These are phyloP conservation scores for Antheraea mylitta DNA, from an alignment of 1,140 invertebrate genomes.

Conservation along the genomic window DNA sequence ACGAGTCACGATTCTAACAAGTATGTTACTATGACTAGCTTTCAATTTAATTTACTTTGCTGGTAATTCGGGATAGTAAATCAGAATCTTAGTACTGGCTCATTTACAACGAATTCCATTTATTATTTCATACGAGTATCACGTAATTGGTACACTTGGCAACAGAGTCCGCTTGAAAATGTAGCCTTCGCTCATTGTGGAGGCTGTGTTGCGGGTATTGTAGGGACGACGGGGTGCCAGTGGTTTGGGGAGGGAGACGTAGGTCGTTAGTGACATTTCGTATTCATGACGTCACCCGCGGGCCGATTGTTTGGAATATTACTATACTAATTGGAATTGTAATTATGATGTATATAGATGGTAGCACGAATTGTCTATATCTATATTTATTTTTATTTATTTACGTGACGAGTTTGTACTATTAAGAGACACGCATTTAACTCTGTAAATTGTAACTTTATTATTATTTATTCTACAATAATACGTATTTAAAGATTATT, in stretches of 20 bases:
- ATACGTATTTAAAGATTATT: too few relatives aligned
- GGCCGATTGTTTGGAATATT: constrained; percentile 77
- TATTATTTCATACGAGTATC: constrained; percentile 17
- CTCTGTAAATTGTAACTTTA: too few relatives aligned
- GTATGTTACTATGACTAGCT: too few relatives aligned
- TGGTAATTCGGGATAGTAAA: background rate
- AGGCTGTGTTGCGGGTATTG: constrained; percentile 9
- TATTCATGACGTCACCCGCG: constrained; percentile 73
- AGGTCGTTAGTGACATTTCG: constrained; percentile 76
- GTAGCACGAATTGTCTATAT: constrained; percentile 8
- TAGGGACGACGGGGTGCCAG: constrained; percentile 12
- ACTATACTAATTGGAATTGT: constrained; percentile 74
- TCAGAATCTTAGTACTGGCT: background rate
- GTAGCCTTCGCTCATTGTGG: constrained; percentile 47
- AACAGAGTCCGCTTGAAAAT: constrained; percentile 60
- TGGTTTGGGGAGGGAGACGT: constrained; percentile 27
- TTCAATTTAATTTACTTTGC: background rate
- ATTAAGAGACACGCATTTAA: too few relatives aligned
- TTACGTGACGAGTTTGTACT: too few relatives aligned
- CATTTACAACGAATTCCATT: background rate
- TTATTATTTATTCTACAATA: too few relatives aligned
- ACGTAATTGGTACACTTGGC: constrained; percentile 33
- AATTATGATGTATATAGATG: constrained; percentile 50
- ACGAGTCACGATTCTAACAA: too few relatives aligned
- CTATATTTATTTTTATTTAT: background rate